phyloP scores from a whole-genome alignment of 2,797 vertebrate genomes.

The Vireo griseus region DNA sequence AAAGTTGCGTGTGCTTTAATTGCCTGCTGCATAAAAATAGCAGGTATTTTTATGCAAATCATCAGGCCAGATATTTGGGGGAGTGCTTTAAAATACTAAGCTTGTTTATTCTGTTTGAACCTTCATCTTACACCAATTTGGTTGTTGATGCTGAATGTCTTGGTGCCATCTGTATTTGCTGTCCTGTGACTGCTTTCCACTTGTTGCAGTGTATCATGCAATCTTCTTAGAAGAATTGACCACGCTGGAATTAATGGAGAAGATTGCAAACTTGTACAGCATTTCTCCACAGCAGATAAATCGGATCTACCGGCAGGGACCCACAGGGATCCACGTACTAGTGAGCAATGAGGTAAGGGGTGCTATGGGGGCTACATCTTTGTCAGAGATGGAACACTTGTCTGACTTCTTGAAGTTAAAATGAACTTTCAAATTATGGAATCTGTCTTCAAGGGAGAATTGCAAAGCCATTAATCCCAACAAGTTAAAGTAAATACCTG shows the following conservation, averaged over 20 bases:
- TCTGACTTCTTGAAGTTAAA: background rate
- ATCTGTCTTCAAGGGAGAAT: background rate
- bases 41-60: background rate
- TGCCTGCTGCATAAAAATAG: background rate
- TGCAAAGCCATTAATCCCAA: background rate
- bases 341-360: slow-evolving; percentile 75
- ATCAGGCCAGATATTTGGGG: background rate
- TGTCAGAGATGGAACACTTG: background rate
- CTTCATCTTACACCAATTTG: background rate
- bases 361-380: background rate
- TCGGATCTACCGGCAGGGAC: slow-evolving; percentile 77
- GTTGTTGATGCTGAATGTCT: background rate
- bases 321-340: slow-evolving; percentile 79
- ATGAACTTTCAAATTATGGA: background rate
- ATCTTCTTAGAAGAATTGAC: slow-evolving; percentile 80
- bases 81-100: background rate
- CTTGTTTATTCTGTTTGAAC: background rate
- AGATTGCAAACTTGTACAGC: slow-evolving; percentile 80
- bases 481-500: background rate
- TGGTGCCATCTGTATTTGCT: background rate
- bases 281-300: slow-evolving; percentile 81
- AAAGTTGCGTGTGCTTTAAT: background rate
- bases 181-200: background rate
- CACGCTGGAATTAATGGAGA: slow-evolving; percentile 77
- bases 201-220: slow-evolving; percentile 76